These are phyloP conservation scores for Drosophila flavopinicola DNA, from an alignment of 2,888 invertebrate species.

Conservation along the genomic window DNA sequence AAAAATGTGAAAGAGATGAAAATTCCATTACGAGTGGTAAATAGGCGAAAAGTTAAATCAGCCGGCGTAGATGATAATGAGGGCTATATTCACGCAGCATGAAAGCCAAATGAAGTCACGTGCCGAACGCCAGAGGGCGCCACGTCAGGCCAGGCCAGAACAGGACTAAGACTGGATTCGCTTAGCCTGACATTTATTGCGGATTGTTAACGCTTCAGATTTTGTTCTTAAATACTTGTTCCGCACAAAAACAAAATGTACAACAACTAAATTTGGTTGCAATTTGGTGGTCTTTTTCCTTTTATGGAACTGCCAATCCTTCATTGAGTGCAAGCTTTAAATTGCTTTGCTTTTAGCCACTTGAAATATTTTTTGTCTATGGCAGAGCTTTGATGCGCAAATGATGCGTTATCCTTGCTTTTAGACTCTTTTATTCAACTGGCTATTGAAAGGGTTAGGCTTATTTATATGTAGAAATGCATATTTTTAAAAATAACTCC, in stretches of 20 bases:
- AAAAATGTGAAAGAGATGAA: conserved; percentile 9
- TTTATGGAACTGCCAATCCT: conserved; percentile 23
- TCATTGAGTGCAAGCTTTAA: too few species aligned
- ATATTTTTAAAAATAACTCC: too few species aligned
- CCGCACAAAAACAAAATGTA: background rate
- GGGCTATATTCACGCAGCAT: conserved; percentile 25
- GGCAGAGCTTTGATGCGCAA: conserved; percentile 23
- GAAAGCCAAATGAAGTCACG: conserved; percentile 68
- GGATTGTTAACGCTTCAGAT: conserved; percentile 46
- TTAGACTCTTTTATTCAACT: conserved; percentile 11
- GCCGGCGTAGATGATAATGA: conserved; percentile 6
- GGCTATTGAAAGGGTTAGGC: conserved; percentile 29
- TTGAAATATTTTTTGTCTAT: conserved; percentile 21
- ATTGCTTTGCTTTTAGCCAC: too few species aligned
- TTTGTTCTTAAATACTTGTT: conserved; percentile 24
- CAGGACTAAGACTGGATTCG: conserved; percentile 4
- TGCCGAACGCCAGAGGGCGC: conserved; percentile 55
- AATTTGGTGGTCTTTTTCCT: conserved; percentile 16
- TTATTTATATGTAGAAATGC: conserved; percentile 24
- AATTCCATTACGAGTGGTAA: conserved; percentile 15
- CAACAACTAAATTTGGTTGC: too few species aligned
- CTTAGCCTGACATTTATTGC: conserved; percentile 32
- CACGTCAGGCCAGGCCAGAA: conserved; percentile 11
- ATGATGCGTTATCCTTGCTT: conserved; percentile 41
- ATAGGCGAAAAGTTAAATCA: conserved; percentile 27